Evolutionary conservation across 1,140 invertebrate species (phyloP).

Genomic region (Bathynomus jamesi): DNA sequence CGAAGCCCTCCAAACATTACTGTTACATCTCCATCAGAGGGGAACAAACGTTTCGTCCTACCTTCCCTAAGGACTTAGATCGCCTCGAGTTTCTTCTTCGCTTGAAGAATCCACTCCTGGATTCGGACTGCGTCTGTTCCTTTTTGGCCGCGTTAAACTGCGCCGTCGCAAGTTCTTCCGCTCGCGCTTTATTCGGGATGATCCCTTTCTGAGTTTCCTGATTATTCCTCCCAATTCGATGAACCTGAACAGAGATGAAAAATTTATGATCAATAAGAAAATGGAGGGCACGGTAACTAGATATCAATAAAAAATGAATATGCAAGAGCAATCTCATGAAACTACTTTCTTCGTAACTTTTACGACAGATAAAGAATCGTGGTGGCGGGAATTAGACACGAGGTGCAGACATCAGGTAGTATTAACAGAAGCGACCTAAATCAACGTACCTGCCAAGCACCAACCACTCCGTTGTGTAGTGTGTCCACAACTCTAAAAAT

Average conservation of each 20-base stretch:
- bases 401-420: too few species aligned
- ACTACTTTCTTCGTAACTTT: too few species aligned
- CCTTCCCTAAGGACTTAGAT: conserved; percentile 83
- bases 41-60: too few species aligned
- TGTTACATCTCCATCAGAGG: too few species aligned
- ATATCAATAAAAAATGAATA: too few species aligned
- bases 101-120: conserved; percentile 74
- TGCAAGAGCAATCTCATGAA: too few species aligned
- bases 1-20: too few species aligned
- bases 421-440: too few species aligned
- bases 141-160: conserved; percentile 87
- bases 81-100: conserved; percentile 68
- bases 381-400: too few species aligned
- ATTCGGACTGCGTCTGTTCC: conserved; percentile 57
- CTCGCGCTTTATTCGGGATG: conserved; percentile 87
- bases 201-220: conserved; percentile 93
- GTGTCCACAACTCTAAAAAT: conserved; percentile 97
- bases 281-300: too few species aligned
- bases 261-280: not conserved
- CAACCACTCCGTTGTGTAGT: conserved; percentile 90
- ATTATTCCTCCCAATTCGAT: conserved; percentile 59
- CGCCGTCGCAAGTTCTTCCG: conserved; percentile 79
- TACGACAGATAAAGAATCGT: too few species aligned
- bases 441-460: conserved; percentile 90
- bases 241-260: conserved; percentile 15